Conservation (phyloP, 1,140 invertebrate species). For the Ceratina japonica region DNA sequence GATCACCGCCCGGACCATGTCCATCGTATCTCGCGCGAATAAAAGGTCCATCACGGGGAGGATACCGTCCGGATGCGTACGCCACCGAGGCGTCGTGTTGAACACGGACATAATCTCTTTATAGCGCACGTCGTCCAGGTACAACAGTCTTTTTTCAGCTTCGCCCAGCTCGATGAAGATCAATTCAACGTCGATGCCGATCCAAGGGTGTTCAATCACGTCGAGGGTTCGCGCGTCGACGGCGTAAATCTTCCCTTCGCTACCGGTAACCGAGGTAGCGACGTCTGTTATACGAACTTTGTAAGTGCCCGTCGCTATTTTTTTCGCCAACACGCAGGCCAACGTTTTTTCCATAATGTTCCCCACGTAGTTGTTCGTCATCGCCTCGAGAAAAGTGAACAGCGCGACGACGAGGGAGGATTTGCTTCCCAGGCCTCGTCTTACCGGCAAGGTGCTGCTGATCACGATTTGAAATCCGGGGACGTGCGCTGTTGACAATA, state of each 20-base stretch:
- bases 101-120: background rate
- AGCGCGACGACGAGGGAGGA: conserved; percentile 35
- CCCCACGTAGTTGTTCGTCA: background rate
- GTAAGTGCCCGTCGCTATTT: background rate
- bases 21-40: background rate
- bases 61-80: background rate
- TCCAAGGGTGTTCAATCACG: background rate
- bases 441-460: conserved; percentile 21
- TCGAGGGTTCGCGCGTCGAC: background rate
- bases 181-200: background rate
- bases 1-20: background rate
- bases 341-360: conserved; percentile 23
- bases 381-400: conserved; percentile 42
- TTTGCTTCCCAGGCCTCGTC: conserved; percentile 9
- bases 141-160: background rate
- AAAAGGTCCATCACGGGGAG: background rate
- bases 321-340: conserved; percentile 2
- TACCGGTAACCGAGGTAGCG: background rate
- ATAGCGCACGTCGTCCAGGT: background rate
- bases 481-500: conserved; percentile 33
- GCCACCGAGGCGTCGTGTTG: conserved; percentile 13
- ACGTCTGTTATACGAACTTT: background rate
- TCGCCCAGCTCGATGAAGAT: background rate
- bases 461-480: conserved; percentile 48
- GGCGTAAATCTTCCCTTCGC: background rate